These are phyloP conservation scores for Petrocephalus microphthalmus DNA, from an alignment of 2,113 vertebrate genomes.

Conservation along the genomic window DNA sequence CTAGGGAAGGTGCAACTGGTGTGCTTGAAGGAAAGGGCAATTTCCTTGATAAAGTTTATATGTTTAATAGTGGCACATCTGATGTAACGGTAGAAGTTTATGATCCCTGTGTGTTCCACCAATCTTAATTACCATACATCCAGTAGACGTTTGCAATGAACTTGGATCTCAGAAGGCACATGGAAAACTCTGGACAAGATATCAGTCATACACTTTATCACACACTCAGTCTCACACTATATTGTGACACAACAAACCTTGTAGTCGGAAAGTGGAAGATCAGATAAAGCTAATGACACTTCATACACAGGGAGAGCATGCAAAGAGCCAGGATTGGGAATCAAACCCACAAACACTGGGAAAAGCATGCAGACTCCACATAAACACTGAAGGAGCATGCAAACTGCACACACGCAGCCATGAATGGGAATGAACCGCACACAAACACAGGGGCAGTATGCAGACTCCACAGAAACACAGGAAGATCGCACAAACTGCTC, in stretches of 20 bases:
- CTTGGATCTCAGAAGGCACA: background rate
- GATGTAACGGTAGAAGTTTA: background rate
- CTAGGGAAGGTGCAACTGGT: background rate
- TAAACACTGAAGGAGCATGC: no score
- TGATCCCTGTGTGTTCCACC: background rate
- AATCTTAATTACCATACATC: background rate
- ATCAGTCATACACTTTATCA: background rate
- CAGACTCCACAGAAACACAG: no score
- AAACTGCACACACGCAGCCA: no score
- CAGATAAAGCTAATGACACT: background rate
- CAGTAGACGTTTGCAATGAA: background rate
- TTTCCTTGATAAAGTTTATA: background rate
- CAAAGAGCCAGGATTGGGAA: background rate
- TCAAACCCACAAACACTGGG: no score
- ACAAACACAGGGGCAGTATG: no score
- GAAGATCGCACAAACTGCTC: no score
- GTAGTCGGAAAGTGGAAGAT: background rate
- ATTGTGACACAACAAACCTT: background rate
- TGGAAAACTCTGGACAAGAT: background rate
- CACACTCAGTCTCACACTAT: background rate
- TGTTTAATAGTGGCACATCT: background rate
- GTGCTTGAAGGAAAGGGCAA: background rate
- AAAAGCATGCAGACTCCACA: no score
- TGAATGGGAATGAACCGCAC: no score
- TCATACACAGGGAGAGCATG: background rate